These are phyloP conservation scores for Timema podura DNA, from an alignment of 2,888 invertebrate species.

Conservation along the genomic window DNA sequence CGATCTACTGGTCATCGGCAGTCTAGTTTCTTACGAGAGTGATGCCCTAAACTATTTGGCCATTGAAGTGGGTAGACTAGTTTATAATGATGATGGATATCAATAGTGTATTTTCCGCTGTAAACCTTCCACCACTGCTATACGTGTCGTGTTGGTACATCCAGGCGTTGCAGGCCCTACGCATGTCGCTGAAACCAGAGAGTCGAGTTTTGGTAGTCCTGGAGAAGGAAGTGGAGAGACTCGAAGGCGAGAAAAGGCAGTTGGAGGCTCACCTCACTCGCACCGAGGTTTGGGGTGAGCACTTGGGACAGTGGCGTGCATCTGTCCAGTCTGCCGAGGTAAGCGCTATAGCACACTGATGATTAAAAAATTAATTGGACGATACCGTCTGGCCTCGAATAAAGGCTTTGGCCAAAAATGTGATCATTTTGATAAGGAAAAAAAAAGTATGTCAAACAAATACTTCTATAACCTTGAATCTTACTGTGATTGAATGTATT, in stretches of 20 bases:
- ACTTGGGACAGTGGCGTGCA: slow-evolving; percentile 83
- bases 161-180: slow-evolving; percentile 71
- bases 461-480: no score
- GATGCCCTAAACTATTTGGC: no score
- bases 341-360: slow-evolving; percentile 29
- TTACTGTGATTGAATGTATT: no score
- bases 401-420: no score
- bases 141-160: neutral
- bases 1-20: no score
- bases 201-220: slow-evolving; percentile 74
- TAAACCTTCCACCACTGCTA: neutral
- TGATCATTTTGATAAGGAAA: no score
- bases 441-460: no score
- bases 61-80: no score
- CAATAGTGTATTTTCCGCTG: slow-evolving; percentile 1
- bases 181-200: slow-evolving; percentile 77
- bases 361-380: no score
- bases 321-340: slow-evolving; percentile 80
- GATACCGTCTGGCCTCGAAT: no score
- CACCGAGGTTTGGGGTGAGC: slow-evolving; percentile 87
- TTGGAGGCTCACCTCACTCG: slow-evolving; percentile 79
- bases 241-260: slow-evolving; percentile 74
- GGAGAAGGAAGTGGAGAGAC: slow-evolving; percentile 77
- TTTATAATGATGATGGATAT: neutral
- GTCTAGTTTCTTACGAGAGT: no score